Base-by-base conservation (phyloP, 2,888 invertebrate species). In the Oscheius sp. region DNA sequence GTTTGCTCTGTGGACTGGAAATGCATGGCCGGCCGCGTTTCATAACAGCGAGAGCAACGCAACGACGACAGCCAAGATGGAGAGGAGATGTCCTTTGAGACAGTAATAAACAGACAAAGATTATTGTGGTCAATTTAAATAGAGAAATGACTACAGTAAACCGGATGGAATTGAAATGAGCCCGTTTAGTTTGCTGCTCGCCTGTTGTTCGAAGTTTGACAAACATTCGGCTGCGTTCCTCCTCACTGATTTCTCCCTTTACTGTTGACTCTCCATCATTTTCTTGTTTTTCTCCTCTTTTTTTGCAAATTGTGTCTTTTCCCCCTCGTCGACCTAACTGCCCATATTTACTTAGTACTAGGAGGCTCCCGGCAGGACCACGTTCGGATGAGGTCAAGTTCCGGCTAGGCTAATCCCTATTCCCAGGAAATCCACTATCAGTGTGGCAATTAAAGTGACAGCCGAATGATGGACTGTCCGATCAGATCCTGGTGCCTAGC, bases 1-100 rank as follows among this genome's bases (percentile, higher is more conserved):
- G 69, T 69, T 69, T 69, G 69, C 69, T 69, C 69, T 69, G 66
- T 52, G 43, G 69, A 69, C 69, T 69, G 69, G 69, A 69, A 69
- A 69, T 56, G 55, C 69, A 56, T 69, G 56, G 69, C 53, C 68
- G 52, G 49, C 49, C 66, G 66, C 66, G 66, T 66, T 66, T 66
- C 52, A 66, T 66, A 46, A 66, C 53, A 68, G 43, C 45, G 21
- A 21, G 49, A 49, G 49, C 49, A 18, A 3, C 49, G 35, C 35
- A 9, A 21, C 49, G 49, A 25, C 21, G 53, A 25, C 35, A 9
- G 35, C 35, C n/a, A n/a, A n/a, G 35, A 35, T 27, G 25, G 58
- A 23, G 58, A 58, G 58, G 58, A 61, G 61, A 29, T 59, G 35
- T 35, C 59, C 35, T 59, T 35, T 5, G n/a, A n/a, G n/a, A n/a